Base-by-base conservation (phyloP, 2,113 vertebrate genomes). In the Percina caprodes region DNA sequence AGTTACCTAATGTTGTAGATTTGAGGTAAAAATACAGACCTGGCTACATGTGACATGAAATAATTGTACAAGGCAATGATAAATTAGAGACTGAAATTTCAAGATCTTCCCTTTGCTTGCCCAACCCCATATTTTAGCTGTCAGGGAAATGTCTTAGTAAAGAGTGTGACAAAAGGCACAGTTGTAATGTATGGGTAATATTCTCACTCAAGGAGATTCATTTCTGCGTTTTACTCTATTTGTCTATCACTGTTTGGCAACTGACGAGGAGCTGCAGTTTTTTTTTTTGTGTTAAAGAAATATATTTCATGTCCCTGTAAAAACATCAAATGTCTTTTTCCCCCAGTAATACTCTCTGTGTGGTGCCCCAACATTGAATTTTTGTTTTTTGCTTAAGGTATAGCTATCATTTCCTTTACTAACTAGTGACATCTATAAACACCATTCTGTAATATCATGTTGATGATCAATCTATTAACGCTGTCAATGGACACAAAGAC, bases 351-450 rank as follows among this genome's bases (percentile, higher is more conserved):
- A 54, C 10, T 23, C 9, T 69, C 0, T 63, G 13, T 77, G 11
- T 55, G 24, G 3, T 62, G 24, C 55, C 33, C 62, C 26, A 60
- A 65, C 59, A 79, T 2, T 69, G 51, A 61, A 55, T 58, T 7
- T 52, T n/a, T n/a, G n/a, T n/a, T 15, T 66, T 69, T 46, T 70
- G 5, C 65, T 13, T 2, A 33, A 42, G 66, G 12, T 42, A 6
- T 15, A 49, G 52, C 33, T 69, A 14, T 84, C n/a, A 80, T 77
- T 66, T 35, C 59, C 75, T 71, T n/a, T 67, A 77, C 55, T 66
- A 55, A 84, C 58, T 62, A 19, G 33, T 56, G 33, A 66, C 49
- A 61, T 54, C 61, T 11, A 49, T 59, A 59, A 63, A 48, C 39
- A 35, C 18, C 48, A 59, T 77, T 33, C 45, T 74, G 68, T 78